Percentiles rank a stretch among this genome's conserved stretches.
phyloP scores from a whole-genome alignment of 1,140 invertebrate genomes.

The Propsilocerus akamusi region DNA sequence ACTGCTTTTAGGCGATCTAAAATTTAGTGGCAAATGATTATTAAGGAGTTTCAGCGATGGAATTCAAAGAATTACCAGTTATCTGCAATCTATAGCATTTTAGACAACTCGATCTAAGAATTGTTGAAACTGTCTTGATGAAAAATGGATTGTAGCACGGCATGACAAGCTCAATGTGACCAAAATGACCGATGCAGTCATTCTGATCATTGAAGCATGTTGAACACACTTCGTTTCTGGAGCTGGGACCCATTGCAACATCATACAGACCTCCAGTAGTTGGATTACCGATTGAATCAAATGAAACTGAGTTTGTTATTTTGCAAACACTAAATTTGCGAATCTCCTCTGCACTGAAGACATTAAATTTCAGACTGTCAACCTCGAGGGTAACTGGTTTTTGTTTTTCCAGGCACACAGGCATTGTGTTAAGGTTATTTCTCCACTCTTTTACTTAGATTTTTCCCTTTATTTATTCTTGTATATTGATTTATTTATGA shows the following conservation, averaged over 20 bases:
- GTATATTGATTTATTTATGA: no score
- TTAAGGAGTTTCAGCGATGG: constrained; percentile 1
- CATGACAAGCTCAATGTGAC: constrained; percentile 83
- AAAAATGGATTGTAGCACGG: constrained; percentile 86
- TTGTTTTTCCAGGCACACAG: not conserved
- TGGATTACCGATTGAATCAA: constrained; percentile 72
- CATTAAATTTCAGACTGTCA: constrained; percentile 38
- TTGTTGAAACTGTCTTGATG: constrained; percentile 45
- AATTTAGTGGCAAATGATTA: constrained; percentile 11
- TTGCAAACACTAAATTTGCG: constrained; percentile 69
- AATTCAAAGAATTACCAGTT: constrained; percentile 28
- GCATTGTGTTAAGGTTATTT: no score
- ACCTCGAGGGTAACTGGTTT: constrained; percentile 19
- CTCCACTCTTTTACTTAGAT: no score
- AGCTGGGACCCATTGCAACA: constrained; percentile 44
- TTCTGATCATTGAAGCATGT: constrained; percentile 51
- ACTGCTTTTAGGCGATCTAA: constrained; percentile 39
- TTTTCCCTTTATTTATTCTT: no score
- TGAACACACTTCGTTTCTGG: constrained; percentile 48
- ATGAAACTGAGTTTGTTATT: constrained; percentile 62
- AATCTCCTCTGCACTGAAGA: constrained; percentile 71
- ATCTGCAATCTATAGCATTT: constrained; percentile 51
- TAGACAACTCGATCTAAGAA: constrained; percentile 50
- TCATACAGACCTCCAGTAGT: constrained; percentile 75
- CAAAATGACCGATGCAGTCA: constrained; percentile 84